Base-by-base conservation (phyloP, 2,797 vertebrate species). In the Malacoraja senta region DNA sequence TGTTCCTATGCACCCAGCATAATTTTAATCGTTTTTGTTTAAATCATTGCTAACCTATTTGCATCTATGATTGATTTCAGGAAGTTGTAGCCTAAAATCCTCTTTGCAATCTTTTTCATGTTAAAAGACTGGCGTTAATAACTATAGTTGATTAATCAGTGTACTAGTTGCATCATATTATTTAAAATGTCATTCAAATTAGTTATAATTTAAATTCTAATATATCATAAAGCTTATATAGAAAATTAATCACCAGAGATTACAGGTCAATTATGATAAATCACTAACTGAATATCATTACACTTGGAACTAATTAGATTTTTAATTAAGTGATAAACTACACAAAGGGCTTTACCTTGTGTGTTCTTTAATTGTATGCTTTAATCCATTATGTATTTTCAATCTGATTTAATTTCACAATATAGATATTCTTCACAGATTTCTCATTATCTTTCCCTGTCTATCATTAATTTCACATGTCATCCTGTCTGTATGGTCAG, bases 201-300 rank as follows among this genome's bases (percentile, higher is more conserved):
- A 88, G 63, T 88, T 88, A 88, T 32, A 88, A 88, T 88, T 88
- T 88, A 88, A 88, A 68, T 65, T 88, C 61, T 8, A 65, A 88
- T 88, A 88, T 32, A 88, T 88, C 65, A 88, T 68, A 88, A 88
- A 65, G 84, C n/a, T 65, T 32, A 35, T 68, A 88, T 88, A 88
- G 84, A 88, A 88, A 63, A 88, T 88, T 88, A 88, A 88, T 88
- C 84, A 88, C 84, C 84, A 88, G 84, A 88, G 61, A 88, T 68
- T 63, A 68, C 63, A 9, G 84, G 84, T 88, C 84, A 88, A 68
- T 88, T 88, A 63, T 68, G 63, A 88, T 88, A 88, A 88, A 88
- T 88, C 84, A 88, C 68, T 32, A 88, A 88, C 61, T n/a, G 84
- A 68, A 88, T 68, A 88, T 88, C 61, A 65, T 68, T 53, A 65